Evolutionary conservation across 2,113 vertebrate species (phyloP), one percentile per base, ranked within the genome.

Genomic region (Nothoprocta perdicaria): DNA sequence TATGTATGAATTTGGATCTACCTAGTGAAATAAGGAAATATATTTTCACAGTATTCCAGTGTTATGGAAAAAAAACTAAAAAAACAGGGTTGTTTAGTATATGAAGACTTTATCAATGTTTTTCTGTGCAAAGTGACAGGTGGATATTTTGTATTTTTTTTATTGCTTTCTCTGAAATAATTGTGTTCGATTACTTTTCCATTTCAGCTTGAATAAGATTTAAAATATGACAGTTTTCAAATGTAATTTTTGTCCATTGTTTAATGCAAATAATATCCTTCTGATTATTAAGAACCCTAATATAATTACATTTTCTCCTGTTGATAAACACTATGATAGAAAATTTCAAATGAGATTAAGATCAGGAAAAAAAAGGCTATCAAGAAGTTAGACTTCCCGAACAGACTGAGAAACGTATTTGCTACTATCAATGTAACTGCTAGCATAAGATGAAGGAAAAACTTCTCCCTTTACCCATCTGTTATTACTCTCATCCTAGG

Each of bases 131-230:
- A 38, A 93, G 80, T 72, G 43, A 75, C 18, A 62, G 29, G 21
- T 19, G 60, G 52, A 41, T 85, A 17, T 26, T 78, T 69, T 69
- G 33, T 35, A 69, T 24, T 57, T 29, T 52, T 57, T 83, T 74
- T 26, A 60, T 9, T 78, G 52, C 26, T 89, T 87, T 33, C 35
- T 60, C 89, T 80, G 50, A 89, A 94, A 87, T 71, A 85, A 43
- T 76, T 79, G 7, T 33, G 60, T 82, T 80, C 27, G 2, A 31
- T 75, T 62, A 62, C 79, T 89, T 90, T 80, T 84, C 17, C 66
- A 48, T 86, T 81, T 94, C 52, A 85, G 52, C 22, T 77, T 71
- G 38, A 66, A 33, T 63, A 55, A 91, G 17, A 71, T 78, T 31
- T 40, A 75, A 22, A 14, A 45, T 0, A 0, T 61, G 66, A 84